Conservation (phyloP, 2,797 vertebrate species). For the Mallotus villosus region DNA sequence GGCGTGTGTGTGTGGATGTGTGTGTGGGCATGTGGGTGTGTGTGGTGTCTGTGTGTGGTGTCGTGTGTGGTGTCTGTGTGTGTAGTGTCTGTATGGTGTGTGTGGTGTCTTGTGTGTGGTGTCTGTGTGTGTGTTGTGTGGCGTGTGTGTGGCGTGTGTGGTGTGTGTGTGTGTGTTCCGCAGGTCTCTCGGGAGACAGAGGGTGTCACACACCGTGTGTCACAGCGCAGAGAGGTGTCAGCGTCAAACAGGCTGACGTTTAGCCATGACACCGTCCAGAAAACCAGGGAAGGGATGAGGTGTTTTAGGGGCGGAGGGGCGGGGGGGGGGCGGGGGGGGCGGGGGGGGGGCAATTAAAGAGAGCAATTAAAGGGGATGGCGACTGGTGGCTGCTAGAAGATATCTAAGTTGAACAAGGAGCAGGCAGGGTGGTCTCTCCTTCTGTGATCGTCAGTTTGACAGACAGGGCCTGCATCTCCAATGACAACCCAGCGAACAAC, state of each 20-base stretch:
- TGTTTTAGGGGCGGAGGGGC: background rate
- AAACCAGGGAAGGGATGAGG: background rate
- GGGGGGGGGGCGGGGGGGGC: too few species aligned
- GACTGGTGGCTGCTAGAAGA: slow-evolving; percentile 24
- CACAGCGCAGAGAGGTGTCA: background rate
- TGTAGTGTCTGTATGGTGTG: too few species aligned
- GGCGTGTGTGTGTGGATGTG: too few species aligned
- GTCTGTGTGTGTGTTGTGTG: too few species aligned
- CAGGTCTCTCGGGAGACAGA: background rate
- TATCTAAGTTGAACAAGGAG: slow-evolving; percentile 13
- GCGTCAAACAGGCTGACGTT: slow-evolving; percentile 11
- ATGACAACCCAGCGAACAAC: too few species aligned
- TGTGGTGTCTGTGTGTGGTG: too few species aligned
- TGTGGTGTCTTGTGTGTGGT: too few species aligned
- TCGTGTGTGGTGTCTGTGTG: too few species aligned
- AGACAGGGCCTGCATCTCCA: too few species aligned
- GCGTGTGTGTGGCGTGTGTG: too few species aligned
- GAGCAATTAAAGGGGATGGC: slow-evolving; percentile 21
- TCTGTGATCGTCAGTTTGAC: background rate
- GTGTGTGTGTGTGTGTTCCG: too few species aligned
- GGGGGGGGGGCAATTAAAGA: slow-evolving; percentile 11
- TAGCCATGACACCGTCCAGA: background rate
- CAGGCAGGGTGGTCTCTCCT: background rate
- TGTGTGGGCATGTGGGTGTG: too few species aligned
- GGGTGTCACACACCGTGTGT: slow-evolving; percentile 1